Percentiles rank a stretch among this genome's conserved stretches.
Conservation (phyloP, 2,888 invertebrate genomes). For the Slavum lentiscoides region DNA sequence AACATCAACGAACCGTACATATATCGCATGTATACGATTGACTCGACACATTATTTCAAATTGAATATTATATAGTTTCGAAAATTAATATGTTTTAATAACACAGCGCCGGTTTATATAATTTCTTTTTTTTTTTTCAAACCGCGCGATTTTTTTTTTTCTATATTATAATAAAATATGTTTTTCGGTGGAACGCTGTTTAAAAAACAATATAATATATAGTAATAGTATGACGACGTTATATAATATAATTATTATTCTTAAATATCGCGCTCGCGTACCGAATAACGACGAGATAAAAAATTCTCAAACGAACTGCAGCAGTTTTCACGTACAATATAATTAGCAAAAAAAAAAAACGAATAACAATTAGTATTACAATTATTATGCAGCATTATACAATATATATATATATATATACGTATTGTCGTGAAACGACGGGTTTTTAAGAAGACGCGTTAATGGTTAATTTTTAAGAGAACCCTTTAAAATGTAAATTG, state of each 20-base stretch:
- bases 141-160: neutral
- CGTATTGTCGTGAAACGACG: too few relatives aligned
- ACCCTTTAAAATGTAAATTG: too few relatives aligned
- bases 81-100: neutral
- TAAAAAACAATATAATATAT: neutral
- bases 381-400: too few relatives aligned
- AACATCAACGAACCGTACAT: slow-evolving; percentile 20
- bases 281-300: too few relatives aligned
- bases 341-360: too few relatives aligned
- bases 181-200: neutral
- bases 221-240: neutral
- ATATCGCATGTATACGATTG: slow-evolving; percentile 8
- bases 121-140: slow-evolving; percentile 8
- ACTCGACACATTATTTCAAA: neutral
- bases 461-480: too few relatives aligned
- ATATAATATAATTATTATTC: too few relatives aligned
- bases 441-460: too few relatives aligned
- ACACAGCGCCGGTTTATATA: neutral
- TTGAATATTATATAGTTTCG: neutral
- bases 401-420: too few relatives aligned
- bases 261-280: neutral
- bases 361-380: neutral
- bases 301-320: too few relatives aligned
- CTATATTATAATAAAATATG: neutral
- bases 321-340: too few relatives aligned